Conservation (phyloP, 2,797 vertebrate species). For the Chanos chanos region DNA sequence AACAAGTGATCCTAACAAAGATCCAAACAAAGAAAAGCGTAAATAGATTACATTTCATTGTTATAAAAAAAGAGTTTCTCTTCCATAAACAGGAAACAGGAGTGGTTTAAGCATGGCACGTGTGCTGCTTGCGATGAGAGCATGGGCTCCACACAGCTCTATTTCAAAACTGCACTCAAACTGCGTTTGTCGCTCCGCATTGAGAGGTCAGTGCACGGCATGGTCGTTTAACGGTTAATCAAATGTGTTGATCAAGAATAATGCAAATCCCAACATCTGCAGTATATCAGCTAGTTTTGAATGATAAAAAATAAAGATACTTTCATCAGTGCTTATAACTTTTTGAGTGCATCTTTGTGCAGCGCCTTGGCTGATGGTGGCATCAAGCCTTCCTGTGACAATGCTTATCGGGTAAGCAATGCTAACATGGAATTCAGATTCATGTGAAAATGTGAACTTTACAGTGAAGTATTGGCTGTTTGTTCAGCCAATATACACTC, state of each 20-base stretch:
- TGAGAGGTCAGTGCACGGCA: slow-evolving; percentile 43
- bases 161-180: slow-evolving; percentile 55
- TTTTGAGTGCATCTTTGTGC: background rate
- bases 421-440: too few species aligned
- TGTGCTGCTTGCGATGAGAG: slow-evolving; percentile 66
- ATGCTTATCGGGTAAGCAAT: slow-evolving; percentile 59
- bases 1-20: too few species aligned
- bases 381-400: slow-evolving; percentile 62
- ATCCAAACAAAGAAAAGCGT: too few species aligned
- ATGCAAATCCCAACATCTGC: too few species aligned
- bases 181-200: slow-evolving; percentile 51
- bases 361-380: slow-evolving; percentile 56
- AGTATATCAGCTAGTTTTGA: background rate
- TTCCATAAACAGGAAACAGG: slow-evolving; percentile 55
- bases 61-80: background rate
- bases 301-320: too few species aligned
- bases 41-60: too few species aligned
- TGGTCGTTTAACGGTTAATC: too few species aligned
- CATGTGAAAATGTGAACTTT: too few species aligned
- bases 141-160: slow-evolving; percentile 53
- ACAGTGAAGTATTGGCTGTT: background rate
- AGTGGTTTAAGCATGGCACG: slow-evolving; percentile 71
- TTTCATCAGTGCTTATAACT: too few species aligned
- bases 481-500: background rate
- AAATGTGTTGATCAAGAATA: too few species aligned